Base-by-base conservation (phyloP, 2,113 vertebrate species). In the Gambusia holbrooki region DNA sequence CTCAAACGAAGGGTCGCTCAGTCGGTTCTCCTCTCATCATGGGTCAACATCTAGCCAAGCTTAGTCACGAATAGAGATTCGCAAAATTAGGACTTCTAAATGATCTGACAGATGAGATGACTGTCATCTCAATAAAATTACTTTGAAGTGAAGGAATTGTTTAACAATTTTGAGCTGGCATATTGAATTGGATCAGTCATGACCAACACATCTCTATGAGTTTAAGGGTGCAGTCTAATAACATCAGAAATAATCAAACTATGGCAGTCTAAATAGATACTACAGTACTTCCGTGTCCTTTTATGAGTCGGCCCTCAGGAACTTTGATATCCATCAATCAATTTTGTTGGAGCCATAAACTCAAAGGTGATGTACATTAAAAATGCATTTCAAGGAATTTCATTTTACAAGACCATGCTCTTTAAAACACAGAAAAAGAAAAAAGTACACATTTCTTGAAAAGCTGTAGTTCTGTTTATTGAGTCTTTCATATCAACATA, bases 391-490 rank as follows among this genome's bases (percentile, higher is more conserved):
- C 7, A 58, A 25, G 51, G 2, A 58, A 58, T 58, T 8, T 25
- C 2, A 25, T 19, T 54, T 25, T 22, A 22, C 22, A 51, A 54
- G 0, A 22, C 5, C 25, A 58, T 58, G 48, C 7, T 7, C 48
- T 8, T 12, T 48, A 69, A 10, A 48, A 62, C 35, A 35, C 10
- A 37, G 10, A 76, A 68, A 37, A 1, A 83, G 58, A 13, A 27
- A 7, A 3, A 51, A 6, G 11, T 11, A 25, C 17, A 45, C 27
- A 72, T 42, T 87, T 68, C 79, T 84, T 87, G 86, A 89, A 91
- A 92, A 89, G 84, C 90, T 51, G 73, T 70, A 86, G 79, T 82
- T 82, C 88, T 40, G 51, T 93, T 92, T 91, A 91, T 92, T 93
- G 63, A 90, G 66, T 85, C 67, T 77, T 87, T 84, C 81, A 65